These are phyloP conservation scores for Deroplatys truncata DNA, from an alignment of 2,888 invertebrate genomes.

Conservation along the genomic window DNA sequence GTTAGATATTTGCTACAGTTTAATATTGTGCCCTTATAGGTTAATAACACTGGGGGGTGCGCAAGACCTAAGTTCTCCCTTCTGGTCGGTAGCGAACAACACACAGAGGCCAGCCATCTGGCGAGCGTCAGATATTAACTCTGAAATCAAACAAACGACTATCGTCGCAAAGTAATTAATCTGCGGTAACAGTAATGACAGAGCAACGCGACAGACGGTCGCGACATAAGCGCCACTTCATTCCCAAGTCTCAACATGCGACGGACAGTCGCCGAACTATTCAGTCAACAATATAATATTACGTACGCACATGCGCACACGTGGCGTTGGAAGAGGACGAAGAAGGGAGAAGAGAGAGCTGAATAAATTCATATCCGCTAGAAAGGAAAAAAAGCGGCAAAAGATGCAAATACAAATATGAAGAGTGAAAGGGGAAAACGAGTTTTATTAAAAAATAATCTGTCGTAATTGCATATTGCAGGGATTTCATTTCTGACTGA, in stretches of 20 bases:
- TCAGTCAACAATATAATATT: slow-evolving; percentile 7
- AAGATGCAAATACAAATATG: not conserved
- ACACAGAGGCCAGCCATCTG: slow-evolving; percentile 8
- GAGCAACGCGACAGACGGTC: slow-evolving; percentile 10
- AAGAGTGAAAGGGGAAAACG: not conserved
- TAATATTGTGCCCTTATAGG: not conserved
- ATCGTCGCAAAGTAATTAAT: slow-evolving; percentile 19
- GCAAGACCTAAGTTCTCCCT: not conserved
- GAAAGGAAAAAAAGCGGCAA: not conserved
- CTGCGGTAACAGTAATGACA: slow-evolving; percentile 14
- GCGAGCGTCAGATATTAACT: slow-evolving; percentile 19
- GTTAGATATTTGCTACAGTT: not conserved
- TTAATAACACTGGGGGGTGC: not conserved
- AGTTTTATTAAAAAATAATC: slow-evolving; percentile 17
- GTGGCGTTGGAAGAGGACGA: not conserved
- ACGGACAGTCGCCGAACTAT: slow-evolving; percentile 2
- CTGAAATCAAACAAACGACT: slow-evolving; percentile 23
- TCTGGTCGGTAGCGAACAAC: not conserved
- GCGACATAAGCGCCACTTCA: slow-evolving; percentile 15
- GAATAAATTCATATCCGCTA: not conserved
- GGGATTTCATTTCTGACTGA: not conserved
- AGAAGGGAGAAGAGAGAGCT: not conserved
- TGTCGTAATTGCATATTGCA: slow-evolving; percentile 1
- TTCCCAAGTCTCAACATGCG: slow-evolving; percentile 1
- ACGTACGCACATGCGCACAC: not conserved